These are phyloP conservation scores for Drosophila serrata DNA, from an alignment of 1,140 invertebrate genomes.

Conservation along the genomic window DNA sequence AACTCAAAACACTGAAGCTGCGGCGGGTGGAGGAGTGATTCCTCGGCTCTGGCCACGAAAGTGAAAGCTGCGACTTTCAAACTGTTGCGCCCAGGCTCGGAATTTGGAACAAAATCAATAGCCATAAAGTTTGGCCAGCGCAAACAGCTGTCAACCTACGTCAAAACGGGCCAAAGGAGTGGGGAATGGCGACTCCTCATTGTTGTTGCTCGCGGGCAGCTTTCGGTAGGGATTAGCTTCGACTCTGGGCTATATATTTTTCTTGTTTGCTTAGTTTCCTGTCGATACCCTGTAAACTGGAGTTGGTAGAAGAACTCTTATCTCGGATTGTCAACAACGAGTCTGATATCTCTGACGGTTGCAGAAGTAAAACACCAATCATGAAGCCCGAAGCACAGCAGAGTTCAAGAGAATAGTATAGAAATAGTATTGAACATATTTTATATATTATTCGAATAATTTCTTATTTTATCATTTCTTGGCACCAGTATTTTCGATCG, in stretches of 20 bases:
- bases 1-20: conserved; percentile 1
- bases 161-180: conserved; percentile 44
- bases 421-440: not conserved
- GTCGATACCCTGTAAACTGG: conserved; percentile 5
- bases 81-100: conserved; percentile 68
- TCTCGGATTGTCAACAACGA: not conserved
- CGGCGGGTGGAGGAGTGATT: not conserved
- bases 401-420: not conserved
- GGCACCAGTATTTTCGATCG: too few species aligned
- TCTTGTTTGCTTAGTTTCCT: not conserved
- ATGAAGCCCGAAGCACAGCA: not conserved
- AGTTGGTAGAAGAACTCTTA: not conserved
- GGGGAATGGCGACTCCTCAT: conserved; percentile 12
- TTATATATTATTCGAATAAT: not conserved
- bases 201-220: conserved; percentile 38
- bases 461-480: not conserved
- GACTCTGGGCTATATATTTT: not conserved
- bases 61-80: conserved; percentile 82
- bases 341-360: not conserved
- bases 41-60: conserved; percentile 60
- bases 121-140: conserved; percentile 60
- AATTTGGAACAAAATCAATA: conserved; percentile 70
- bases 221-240: conserved; percentile 6
- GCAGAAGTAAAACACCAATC: not conserved
- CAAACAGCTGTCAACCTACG: conserved; percentile 82